Evolutionary conservation across 2,113 vertebrate species (phyloP).

Genomic region (Ochotona curzoniae): DNA sequence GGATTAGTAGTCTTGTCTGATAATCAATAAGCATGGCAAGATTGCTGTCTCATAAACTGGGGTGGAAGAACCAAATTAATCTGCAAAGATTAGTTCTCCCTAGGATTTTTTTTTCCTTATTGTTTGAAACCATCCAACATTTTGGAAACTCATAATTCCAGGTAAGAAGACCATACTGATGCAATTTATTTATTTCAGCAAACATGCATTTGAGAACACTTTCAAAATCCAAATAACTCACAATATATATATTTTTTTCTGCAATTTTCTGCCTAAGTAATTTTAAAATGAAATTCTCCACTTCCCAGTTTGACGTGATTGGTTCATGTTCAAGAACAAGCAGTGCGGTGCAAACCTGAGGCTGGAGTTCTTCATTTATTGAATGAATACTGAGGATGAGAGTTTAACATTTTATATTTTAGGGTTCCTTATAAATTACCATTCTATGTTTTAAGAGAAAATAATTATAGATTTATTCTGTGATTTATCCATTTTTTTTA

Average conservation of each 20-base stretch:
- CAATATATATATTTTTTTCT: neutral
- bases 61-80: conserved; percentile 86
- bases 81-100: conserved; percentile 83
- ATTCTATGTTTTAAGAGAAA: conserved; percentile 38
- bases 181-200: conserved; percentile 19
- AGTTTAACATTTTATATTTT: neutral
- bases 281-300: neutral
- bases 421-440: neutral
- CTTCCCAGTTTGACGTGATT: neutral
- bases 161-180: neutral
- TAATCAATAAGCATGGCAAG: conserved; percentile 97
- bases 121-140: conserved; percentile 62
- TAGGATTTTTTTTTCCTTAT: conserved; percentile 70
- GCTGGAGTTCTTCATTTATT: neutral
- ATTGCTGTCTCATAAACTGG: conserved; percentile 87
- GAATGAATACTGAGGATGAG: neutral
- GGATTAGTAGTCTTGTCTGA: conserved; percentile 97
- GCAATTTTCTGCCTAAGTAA: neutral
- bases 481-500: neutral
- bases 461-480: neutral
- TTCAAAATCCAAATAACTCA: conserved; percentile 25
- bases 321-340: neutral
- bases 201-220: conserved; percentile 26
- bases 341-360: too few species aligned
- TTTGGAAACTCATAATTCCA: conserved; percentile 19